A percentile compares a stretch with the other conserved stretches of the same genome.
Evolutionary conservation across 2,888 invertebrate species (phyloP).

Genomic region (Mimachlamys varia): DNA sequence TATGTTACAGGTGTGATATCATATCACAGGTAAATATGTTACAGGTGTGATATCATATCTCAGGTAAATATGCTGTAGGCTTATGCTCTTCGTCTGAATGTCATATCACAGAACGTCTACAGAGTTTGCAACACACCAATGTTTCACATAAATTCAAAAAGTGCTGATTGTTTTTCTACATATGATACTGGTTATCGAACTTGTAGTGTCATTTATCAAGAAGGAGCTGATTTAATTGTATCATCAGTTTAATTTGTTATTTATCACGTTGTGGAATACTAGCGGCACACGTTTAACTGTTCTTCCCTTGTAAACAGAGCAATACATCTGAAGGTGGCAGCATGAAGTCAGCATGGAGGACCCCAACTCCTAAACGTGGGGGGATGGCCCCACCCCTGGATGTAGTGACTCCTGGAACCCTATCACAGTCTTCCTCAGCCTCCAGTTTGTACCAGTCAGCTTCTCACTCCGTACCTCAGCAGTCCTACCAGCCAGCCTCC

Average conservation of each 20-base stretch:
- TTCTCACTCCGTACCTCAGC: background rate
- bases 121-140: too few species aligned
- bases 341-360: slow-evolving; percentile 72
- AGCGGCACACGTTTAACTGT: too few species aligned
- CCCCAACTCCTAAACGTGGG: slow-evolving; percentile 60
- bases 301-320: background rate
- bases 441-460: slow-evolving; percentile 19
- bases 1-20: too few species aligned
- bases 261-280: too few species aligned
- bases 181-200: too few species aligned
- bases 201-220: too few species aligned
- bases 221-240: too few species aligned
- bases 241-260: too few species aligned
- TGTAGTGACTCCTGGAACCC: slow-evolving; percentile 39
- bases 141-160: too few species aligned
- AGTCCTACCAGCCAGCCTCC: slow-evolving; percentile 44
- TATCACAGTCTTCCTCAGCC: slow-evolving; percentile 45
- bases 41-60: background rate
- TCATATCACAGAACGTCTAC: too few species aligned
- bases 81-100: too few species aligned
- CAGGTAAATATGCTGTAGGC: background rate
- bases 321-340: slow-evolving; percentile 19
- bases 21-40: background rate
- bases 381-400: slow-evolving; percentile 37
- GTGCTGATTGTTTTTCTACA: too few species aligned